Evolutionary conservation across 2,888 invertebrate genomes (phyloP).

Genomic region (Congeria kusceri): DNA sequence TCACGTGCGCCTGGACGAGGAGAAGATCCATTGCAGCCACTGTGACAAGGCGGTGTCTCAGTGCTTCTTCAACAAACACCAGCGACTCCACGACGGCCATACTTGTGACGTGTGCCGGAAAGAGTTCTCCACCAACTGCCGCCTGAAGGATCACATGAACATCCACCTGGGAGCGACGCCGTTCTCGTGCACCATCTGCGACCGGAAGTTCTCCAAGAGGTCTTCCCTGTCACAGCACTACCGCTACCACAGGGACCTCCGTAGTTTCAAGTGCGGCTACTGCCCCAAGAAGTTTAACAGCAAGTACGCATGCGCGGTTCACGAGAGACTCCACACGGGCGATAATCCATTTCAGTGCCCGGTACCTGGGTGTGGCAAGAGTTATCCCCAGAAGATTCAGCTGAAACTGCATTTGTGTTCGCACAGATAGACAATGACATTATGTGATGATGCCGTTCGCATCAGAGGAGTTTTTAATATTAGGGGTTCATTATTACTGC

Average conservation of each 20-base stretch:
- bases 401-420: conserved; percentile 1
- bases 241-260: conserved; percentile 59
- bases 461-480: no score
- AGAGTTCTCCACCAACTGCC: conserved; percentile 59
- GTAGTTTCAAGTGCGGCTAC: conserved; percentile 43
- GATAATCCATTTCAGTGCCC: conserved; percentile 58
- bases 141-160: conserved; percentile 58
- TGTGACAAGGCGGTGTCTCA: conserved; percentile 56
- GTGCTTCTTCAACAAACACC: conserved; percentile 61
- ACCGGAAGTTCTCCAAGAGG: conserved; percentile 52
- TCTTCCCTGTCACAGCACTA: conserved; percentile 59
- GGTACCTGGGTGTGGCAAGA: conserved; percentile 50
- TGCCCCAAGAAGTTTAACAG: conserved; percentile 59
- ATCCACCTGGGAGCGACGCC: conserved; percentile 47
- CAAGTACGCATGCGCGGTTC: conserved; percentile 60
- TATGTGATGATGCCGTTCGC: no score
- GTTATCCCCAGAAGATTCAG: conserved; percentile 63
- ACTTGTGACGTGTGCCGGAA: conserved; percentile 46
- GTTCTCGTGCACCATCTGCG: conserved; percentile 51
- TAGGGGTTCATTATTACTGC: no score
- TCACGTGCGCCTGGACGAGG: conserved; percentile 42
- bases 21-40: conserved; percentile 52
- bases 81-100: conserved; percentile 60
- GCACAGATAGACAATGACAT: neutral
- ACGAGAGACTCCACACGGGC: conserved; percentile 61